A percentile compares a stretch with the other conserved stretches of the same genome.
These are phyloP conservation scores for Paraplagusia blochii DNA, from an alignment of 2,113 vertebrate genomes.

Conservation along the genomic window DNA sequence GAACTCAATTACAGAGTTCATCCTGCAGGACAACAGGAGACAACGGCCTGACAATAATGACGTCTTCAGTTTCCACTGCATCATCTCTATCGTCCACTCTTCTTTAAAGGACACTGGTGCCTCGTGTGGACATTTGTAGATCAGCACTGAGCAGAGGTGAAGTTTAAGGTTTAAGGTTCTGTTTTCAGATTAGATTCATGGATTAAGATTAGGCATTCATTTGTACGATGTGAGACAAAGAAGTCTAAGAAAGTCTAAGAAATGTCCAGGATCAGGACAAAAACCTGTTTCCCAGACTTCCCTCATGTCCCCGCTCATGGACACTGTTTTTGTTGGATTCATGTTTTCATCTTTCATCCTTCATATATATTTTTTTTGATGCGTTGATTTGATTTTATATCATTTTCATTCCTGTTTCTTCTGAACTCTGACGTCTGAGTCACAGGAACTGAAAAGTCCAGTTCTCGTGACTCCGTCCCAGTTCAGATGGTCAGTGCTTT, in stretches of 20 bases:
- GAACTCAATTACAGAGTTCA: constrained; percentile 13
- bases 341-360: constrained; percentile 11
- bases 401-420: constrained; percentile 12
- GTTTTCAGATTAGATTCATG: too few relatives aligned
- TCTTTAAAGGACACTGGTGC: too few relatives aligned
- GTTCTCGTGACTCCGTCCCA: not conserved
- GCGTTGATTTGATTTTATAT: not conserved
- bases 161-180: too few relatives aligned
- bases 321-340: not conserved
- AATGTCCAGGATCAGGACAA: too few relatives aligned
- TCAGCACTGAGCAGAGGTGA: too few relatives aligned
- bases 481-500: constrained; percentile 53
- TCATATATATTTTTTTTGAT: constrained; percentile 9
- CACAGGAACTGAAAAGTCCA: not conserved
- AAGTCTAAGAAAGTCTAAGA: too few relatives aligned
- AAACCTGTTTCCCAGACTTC: constrained; percentile 3
- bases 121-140: too few relatives aligned
- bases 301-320: constrained; percentile 7
- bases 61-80: not conserved
- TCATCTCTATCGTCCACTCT: too few relatives aligned
- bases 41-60: not conserved
- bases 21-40: not conserved
- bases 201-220: too few relatives aligned
- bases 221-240: too few relatives aligned
- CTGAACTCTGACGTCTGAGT: constrained; percentile 39